Conservation (phyloP, 1,140 invertebrate species). For the honey bee (Apis mellifera) region Amel_HAv3.1 CM009943.2:3696001-3696500, state of each 20-base stretch:
- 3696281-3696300: no score
- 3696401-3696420: neutral
- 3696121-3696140: conserved; percentile 4
- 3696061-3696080: conserved; percentile 32
- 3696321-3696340: fast-evolving
- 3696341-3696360: neutral
- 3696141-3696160: conserved; percentile 26
- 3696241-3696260: conserved; percentile 52
- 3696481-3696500: neutral
- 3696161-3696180: conserved; percentile 42
- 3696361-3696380: neutral
- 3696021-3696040: conserved; percentile 27
- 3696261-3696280: neutral
- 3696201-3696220: conserved; percentile 36
- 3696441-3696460: neutral
- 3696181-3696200: conserved; percentile 42
- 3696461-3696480: neutral
- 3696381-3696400: neutral
- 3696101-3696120: conserved; percentile 30
- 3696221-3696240: conserved; percentile 55
- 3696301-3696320: neutral
- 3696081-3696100: conserved; percentile 28
- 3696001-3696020: conserved; percentile 10
- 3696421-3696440: conserved; percentile 16
- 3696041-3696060: neutral